These are phyloP conservation scores for Acanthosepion pharaonis DNA, from an alignment of 2,888 invertebrate species.

Conservation along the genomic window DNA sequence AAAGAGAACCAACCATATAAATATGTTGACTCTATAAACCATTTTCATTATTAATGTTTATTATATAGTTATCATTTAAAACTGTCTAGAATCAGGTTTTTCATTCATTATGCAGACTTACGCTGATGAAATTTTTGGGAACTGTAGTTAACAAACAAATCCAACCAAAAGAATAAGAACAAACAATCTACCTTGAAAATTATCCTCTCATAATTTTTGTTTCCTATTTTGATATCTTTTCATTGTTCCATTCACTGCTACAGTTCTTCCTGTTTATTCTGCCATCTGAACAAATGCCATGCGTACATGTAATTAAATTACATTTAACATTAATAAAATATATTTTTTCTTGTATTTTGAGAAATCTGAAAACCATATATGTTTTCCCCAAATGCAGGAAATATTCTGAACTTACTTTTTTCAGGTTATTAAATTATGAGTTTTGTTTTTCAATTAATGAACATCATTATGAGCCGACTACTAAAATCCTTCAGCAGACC, in stretches of 20 bases:
- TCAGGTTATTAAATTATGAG: background rate
- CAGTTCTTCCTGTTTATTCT: background rate
- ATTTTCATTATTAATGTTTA: too few species aligned
- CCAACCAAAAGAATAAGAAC: background rate
- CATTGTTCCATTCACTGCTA: background rate
- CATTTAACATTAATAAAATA: background rate
- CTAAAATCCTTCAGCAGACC: background rate
- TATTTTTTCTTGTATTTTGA: background rate
- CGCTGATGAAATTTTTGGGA: too few species aligned
- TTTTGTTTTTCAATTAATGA: background rate
- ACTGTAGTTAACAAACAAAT: too few species aligned
- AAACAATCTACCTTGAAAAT: background rate
- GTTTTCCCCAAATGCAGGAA: background rate
- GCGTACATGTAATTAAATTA: background rate
- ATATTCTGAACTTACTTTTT: background rate
- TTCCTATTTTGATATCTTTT: background rate
- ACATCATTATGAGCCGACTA: background rate
- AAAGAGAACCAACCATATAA: too few species aligned
- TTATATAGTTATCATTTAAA: too few species aligned
- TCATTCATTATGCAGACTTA: too few species aligned
- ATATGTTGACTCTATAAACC: too few species aligned
- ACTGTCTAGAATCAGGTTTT: too few species aligned
- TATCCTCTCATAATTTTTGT: too few species aligned
- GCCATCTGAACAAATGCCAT: background rate
- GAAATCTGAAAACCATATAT: background rate